A percentile compares a stretch with the other conserved stretches of the same genome.
Conservation (phyloP, 2,888 invertebrate genomes). For the Eumerus sabulonum region DNA sequence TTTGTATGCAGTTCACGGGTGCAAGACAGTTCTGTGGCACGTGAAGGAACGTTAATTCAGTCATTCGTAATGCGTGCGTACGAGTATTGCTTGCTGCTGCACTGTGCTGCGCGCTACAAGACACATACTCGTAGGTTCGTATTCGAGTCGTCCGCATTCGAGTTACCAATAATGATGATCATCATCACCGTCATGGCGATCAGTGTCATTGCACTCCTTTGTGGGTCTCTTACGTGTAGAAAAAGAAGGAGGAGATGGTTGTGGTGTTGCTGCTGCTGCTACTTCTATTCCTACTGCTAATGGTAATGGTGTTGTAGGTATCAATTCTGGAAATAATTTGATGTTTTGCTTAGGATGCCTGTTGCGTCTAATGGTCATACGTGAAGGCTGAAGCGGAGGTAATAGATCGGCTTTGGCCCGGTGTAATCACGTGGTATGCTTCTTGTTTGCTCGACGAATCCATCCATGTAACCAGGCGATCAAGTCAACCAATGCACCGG, state of each 20-base stretch:
- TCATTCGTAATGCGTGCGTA: conserved; percentile 68
- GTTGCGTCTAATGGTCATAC: conserved; percentile 67
- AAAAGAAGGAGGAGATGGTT: conserved; percentile 1
- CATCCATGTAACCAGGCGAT: conserved; percentile 33
- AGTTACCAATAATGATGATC: conserved; percentile 68
- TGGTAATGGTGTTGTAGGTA: conserved; percentile 51
- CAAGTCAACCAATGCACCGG: conserved; percentile 40
- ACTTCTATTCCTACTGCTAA: background rate
- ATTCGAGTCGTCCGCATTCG: conserved; percentile 68
- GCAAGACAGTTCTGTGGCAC: conserved; percentile 69
- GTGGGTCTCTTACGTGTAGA: conserved; percentile 61
- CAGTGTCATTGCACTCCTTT: conserved; percentile 69
- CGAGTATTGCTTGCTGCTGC: too few species aligned
- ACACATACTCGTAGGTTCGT: conserved; percentile 63
- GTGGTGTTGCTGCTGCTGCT: too few species aligned
- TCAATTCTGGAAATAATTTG: conserved; percentile 69
- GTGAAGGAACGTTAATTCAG: conserved; percentile 69
- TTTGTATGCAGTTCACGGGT: conserved; percentile 69
- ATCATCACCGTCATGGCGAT: conserved; percentile 61
- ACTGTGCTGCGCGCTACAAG: conserved; percentile 49
- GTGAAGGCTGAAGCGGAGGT: conserved; percentile 62
- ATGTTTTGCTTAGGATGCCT: conserved; percentile 66
- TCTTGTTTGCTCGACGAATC: conserved; percentile 63
- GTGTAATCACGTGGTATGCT: conserved; percentile 65
- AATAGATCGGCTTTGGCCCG: conserved; percentile 56